These are phyloP conservation scores for Trinorchestia longiramus DNA, from an alignment of 1,140 invertebrate species.

Conservation along the genomic window DNA sequence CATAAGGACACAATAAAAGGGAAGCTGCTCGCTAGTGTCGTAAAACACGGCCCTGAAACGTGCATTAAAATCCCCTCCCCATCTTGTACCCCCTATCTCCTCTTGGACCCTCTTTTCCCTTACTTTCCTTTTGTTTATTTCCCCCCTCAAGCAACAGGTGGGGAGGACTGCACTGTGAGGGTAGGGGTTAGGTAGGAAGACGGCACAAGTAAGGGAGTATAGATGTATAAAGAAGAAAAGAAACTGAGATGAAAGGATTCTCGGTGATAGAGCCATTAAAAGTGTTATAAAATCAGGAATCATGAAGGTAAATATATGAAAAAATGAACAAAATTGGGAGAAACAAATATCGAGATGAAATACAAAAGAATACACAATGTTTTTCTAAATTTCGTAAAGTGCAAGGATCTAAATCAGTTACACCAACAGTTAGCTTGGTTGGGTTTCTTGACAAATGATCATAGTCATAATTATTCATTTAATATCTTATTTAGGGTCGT, in stretches of 20 bases:
- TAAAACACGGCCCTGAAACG: conserved; percentile 16
- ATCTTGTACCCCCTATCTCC: not conserved
- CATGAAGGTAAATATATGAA: not conserved
- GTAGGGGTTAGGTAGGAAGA: not conserved
- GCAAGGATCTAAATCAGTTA: too few species aligned
- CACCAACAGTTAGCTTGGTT: too few species aligned
- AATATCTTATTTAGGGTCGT: too few species aligned
- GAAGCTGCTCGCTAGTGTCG: not conserved
- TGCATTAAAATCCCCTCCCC: conserved; percentile 26
- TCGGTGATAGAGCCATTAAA: too few species aligned
- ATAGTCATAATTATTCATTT: too few species aligned
- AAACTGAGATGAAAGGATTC: not conserved
- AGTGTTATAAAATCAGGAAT: too few species aligned
- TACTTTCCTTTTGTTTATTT: not conserved
- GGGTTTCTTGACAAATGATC: too few species aligned
- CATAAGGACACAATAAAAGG: not conserved
- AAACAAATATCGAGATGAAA: too few species aligned
- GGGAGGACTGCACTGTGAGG: not conserved
- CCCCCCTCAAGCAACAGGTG: not conserved
- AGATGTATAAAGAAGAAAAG: not conserved
- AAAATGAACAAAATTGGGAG: not conserved
- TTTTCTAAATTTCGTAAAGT: too few species aligned
- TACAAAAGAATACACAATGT: too few species aligned
- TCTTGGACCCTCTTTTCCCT: not conserved
- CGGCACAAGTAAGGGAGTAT: not conserved